A percentile compares a stretch with the other conserved stretches of the same genome.
Conservation (phyloP, 2,888 invertebrate genomes). For the Ischnus inquisitorius region DNA sequence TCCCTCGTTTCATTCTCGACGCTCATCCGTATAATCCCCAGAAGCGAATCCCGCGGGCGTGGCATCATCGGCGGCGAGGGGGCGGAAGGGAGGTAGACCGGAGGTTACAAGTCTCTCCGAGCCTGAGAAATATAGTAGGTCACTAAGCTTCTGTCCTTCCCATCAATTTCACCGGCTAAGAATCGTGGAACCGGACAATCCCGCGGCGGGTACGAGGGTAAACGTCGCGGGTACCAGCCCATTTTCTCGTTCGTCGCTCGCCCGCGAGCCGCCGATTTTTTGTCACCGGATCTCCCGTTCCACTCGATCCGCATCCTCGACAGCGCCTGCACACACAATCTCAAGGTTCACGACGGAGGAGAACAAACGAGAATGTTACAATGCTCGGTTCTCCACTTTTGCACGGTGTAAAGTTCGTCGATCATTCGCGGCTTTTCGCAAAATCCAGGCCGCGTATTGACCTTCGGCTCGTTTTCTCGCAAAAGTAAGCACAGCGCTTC, state of each 20-base stretch:
- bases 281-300: constrained; percentile 64
- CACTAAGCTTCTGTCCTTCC: constrained; percentile 80
- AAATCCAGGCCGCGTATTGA: constrained; percentile 23
- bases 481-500: background rate
- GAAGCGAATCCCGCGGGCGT: constrained; percentile 53
- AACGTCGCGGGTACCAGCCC: constrained; percentile 43
- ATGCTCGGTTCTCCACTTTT: constrained; percentile 15
- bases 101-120: constrained; percentile 55
- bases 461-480: constrained; percentile 2
- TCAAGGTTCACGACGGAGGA: constrained; percentile 7
- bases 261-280: constrained; percentile 75
- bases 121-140: constrained; percentile 77
- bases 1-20: constrained; percentile 30
- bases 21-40: constrained; percentile 60
- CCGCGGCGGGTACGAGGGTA: constrained; percentile 51
- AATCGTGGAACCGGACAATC: constrained; percentile 76
- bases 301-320: constrained; percentile 48
- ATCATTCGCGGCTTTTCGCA: constrained; percentile 6
- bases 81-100: constrained; percentile 14
- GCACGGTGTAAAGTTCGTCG: constrained; percentile 45
- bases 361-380: constrained; percentile 33
- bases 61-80: constrained; percentile 42
- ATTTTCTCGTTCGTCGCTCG: constrained; percentile 67
- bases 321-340: constrained; percentile 66
- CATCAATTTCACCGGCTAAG: constrained; percentile 79